A percentile compares a stretch with the other conserved stretches of the same genome.
These are phyloP conservation scores for Ectobius pallidus DNA, from an alignment of 2,888 invertebrate species.

Conservation along the genomic window DNA sequence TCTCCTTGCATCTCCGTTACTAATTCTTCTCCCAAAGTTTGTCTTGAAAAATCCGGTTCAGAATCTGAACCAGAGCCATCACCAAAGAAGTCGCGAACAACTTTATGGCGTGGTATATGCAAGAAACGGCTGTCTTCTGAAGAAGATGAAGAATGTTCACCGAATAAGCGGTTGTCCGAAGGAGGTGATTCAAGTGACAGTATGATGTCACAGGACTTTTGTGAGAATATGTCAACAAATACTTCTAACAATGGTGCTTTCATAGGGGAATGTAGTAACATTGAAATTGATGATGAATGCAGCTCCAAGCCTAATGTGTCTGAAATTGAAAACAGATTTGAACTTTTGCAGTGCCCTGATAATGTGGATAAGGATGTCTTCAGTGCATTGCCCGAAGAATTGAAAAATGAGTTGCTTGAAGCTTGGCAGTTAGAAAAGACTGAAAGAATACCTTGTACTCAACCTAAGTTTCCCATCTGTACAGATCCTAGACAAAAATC, in stretches of 20 bases:
- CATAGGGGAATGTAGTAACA: no score
- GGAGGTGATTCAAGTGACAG: slow-evolving; percentile 62
- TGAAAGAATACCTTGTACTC: background rate
- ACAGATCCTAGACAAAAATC: slow-evolving; percentile 30
- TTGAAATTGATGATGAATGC: background rate
- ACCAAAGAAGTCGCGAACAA: slow-evolving; percentile 70
- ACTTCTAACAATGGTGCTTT: no score
- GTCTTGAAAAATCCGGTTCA: slow-evolving; percentile 61
- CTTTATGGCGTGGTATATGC: slow-evolving; percentile 53
- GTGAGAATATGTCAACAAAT: background rate
- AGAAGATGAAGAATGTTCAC: slow-evolving; percentile 56
- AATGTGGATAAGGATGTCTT: slow-evolving; percentile 73
- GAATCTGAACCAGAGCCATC: slow-evolving; percentile 76
- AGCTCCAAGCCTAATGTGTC: no score
- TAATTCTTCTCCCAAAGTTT: slow-evolving; percentile 42
- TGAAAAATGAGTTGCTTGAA: slow-evolving; percentile 75
- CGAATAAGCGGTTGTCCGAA: slow-evolving; percentile 72
- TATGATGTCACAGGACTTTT: background rate
- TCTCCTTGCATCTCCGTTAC: background rate
- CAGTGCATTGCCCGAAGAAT: slow-evolving; percentile 70
- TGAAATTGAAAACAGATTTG: background rate
- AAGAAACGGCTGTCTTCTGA: slow-evolving; percentile 28
- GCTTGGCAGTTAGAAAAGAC: slow-evolving; percentile 62
- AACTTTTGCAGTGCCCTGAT: slow-evolving; percentile 71
- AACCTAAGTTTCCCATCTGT: background rate